A percentile compares a stretch with the other conserved stretches of the same genome.
These are phyloP conservation scores for Siniperca obscura DNA, from an alignment of 2,797 vertebrate genomes.

Conservation along the genomic window DNA sequence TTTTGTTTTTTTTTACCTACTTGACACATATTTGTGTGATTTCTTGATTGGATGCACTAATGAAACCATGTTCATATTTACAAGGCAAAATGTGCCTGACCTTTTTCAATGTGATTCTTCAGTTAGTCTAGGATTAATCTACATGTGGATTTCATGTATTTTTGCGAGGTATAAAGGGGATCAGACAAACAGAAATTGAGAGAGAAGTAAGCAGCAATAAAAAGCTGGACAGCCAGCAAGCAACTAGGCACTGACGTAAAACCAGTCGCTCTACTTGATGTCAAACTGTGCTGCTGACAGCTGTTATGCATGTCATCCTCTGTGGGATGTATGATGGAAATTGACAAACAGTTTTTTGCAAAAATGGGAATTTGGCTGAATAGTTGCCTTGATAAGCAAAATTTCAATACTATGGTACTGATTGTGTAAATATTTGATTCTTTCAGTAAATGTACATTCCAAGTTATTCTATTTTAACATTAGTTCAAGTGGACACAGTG, in stretches of 20 bases:
- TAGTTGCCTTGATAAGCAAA: neutral
- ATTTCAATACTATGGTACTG: accelerated
- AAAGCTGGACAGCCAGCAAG: neutral
- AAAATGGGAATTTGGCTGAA: neutral
- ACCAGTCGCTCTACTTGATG: neutral
- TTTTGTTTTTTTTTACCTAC: neutral
- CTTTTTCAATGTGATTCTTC: neutral
- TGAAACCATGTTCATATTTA: slow-evolving; percentile 4
- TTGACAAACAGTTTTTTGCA: neutral
- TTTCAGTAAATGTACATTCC: neutral
- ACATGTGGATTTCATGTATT: neutral
- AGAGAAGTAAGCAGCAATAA: slow-evolving; percentile 1
- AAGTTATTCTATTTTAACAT: neutral
- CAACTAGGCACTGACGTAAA: neutral
- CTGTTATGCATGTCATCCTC: neutral
- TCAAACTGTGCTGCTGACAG: slow-evolving; percentile 22
- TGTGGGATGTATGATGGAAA: neutral
- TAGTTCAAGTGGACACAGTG: neutral
- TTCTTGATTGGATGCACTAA: neutral
- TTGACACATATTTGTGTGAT: neutral
- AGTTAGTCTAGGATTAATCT: neutral
- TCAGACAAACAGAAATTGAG: neutral
- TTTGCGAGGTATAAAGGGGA: neutral
- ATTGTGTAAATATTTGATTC: neutral
- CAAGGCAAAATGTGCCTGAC: neutral